Evolutionary conservation across 2,113 vertebrate genomes (phyloP), one percentile per base, ranked within the genome.

Genomic region (Phylloscopus whistleri): DNA sequence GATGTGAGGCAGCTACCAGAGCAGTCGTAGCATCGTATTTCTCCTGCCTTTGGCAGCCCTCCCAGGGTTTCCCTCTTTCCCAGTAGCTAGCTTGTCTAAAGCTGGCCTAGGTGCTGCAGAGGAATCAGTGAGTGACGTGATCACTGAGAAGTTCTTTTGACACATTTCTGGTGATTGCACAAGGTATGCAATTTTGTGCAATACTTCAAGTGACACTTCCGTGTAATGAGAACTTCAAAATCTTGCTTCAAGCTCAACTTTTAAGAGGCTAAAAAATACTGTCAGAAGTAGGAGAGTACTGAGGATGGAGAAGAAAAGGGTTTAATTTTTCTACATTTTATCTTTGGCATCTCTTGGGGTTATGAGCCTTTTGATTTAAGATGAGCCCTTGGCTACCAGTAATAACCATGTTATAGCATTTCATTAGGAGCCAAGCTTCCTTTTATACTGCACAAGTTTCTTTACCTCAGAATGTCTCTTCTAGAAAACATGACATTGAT

Each of bases 71-170:
- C 37, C 21, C 22, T n/a, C 39, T 78, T 81, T 43, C 30, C 44
- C 31, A 35, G 28, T 1, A 35, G 22, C 19, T 31, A 26, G 3
- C 11, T 69, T 63, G 19, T 67, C 58, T 55, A 35, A 87, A 93
- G 35, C 23, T 72, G 78, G 8, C 46, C 16, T 21, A 62, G 41
- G 13, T 67, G 52, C 35, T 85, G 41, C 63, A 93, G 58, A 60
- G 53, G 62, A 68, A 44, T 17, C 49, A 79, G 24, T 33, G 44
- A 85, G 27, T 0, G 2, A 27, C 0, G 0, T 21, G 16, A 79
- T 43, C 58, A 62, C 58, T 27, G 10, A 73, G n/a, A 66, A 46
- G 20, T 35, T 56, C 55, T 66, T 82, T 0, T 5, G 64, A 58
- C 76, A 10, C 53, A 30, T 49, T 89, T 66, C 37, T 69, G 37